Conservation (phyloP, 2,797 vertebrate species). For the Enteromius argenteus region DNA sequence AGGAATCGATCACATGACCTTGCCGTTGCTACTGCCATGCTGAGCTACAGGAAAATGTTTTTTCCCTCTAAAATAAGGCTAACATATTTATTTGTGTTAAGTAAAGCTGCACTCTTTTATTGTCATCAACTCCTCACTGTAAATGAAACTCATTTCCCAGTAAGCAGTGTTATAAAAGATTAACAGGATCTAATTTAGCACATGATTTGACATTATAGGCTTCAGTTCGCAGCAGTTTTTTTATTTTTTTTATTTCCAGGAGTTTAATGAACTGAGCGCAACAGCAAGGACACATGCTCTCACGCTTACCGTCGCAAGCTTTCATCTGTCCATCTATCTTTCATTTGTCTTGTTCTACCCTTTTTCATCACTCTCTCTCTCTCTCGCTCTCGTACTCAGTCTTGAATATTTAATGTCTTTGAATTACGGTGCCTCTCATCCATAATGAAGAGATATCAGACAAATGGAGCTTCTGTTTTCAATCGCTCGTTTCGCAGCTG, state of each 20-base stretch:
- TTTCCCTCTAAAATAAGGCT: not conserved
- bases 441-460: constrained; percentile 85
- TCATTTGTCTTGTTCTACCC: constrained; percentile 43
- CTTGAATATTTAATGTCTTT: constrained; percentile 86
- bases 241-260: constrained; percentile 10
- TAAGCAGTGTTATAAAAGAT: constrained; percentile 57
- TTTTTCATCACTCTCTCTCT: constrained; percentile 42
- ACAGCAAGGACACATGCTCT: constrained; percentile 39
- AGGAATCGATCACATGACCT: not conserved
- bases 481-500: constrained; percentile 80
- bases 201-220: constrained; percentile 52
- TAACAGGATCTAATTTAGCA: constrained; percentile 60
- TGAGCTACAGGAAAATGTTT: not conserved
- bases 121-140: constrained; percentile 7
- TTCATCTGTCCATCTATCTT: constrained; percentile 57
- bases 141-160: constrained; percentile 21
- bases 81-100: constrained; percentile 2
- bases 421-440: constrained; percentile 84
- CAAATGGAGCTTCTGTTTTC: constrained; percentile 82
- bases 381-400: constrained; percentile 48
- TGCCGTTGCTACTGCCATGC: not conserved
- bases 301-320: constrained; percentile 5
- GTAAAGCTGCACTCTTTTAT: constrained; percentile 15
- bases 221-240: constrained; percentile 27
- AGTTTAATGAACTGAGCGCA: constrained; percentile 38